Percentiles rank a stretch among this genome's conserved stretches.
Evolutionary conservation across 2,113 vertebrate genomes (phyloP).

Genomic region (Nannospalax galili): DNA sequence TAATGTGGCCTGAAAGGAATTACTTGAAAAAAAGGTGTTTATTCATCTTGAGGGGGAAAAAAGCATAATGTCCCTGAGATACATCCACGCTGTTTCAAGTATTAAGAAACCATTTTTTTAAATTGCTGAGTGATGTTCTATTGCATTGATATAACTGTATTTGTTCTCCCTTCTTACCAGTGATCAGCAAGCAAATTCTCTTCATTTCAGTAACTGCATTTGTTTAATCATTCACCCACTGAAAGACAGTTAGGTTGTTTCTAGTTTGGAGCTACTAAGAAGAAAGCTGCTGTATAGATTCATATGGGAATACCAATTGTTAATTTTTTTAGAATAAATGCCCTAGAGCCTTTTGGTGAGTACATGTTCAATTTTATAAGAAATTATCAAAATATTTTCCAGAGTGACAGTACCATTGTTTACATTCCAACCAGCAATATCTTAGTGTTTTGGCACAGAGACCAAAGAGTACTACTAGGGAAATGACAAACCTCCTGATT

Average conservation of each 20-base stretch:
- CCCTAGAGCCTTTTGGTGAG: background rate
- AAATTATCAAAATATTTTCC: slow-evolving; percentile 14
- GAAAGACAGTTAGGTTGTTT: background rate
- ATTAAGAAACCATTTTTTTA: background rate
- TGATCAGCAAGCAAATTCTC: too few species aligned
- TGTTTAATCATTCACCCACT: background rate
- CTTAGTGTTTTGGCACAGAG: background rate
- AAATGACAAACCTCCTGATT: slow-evolving; percentile 4
- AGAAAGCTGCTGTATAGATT: slow-evolving; percentile 1
- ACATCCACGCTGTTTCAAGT: background rate
- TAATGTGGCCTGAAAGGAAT: background rate
- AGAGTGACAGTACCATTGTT: background rate
- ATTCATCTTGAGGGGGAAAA: background rate
- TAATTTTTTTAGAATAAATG: background rate
- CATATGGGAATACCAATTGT: background rate
- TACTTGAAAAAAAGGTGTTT: background rate
- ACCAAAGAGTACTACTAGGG: background rate
- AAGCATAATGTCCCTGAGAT: background rate
- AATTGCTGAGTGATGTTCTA: background rate
- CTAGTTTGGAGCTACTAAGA: background rate
- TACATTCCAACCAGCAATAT: background rate
- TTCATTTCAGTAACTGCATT: background rate
- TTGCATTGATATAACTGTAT: background rate
- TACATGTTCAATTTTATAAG: background rate
- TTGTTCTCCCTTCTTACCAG: too few species aligned